phyloP scores from a whole-genome alignment of 2,888 invertebrate genomes.

The Callimorpha dominula region DNA sequence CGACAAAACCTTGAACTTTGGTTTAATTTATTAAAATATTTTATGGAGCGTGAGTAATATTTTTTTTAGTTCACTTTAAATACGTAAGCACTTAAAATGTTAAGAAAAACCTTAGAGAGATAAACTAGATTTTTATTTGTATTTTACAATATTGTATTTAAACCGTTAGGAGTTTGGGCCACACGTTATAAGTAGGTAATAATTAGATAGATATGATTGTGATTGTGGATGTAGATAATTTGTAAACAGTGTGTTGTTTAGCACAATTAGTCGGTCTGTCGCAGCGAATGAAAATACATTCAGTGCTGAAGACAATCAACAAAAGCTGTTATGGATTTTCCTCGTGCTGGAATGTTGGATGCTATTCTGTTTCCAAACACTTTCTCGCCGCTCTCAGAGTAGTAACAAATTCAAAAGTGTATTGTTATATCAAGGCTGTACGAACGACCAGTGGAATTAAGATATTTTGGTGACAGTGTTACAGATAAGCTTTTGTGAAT shows the following conservation, averaged over 20 bases:
- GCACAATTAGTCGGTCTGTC: conserved; percentile 67
- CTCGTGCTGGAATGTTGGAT: conserved; percentile 69
- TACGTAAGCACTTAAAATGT: background rate
- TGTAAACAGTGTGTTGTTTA: conserved; percentile 78
- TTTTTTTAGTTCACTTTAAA: too few relatives aligned
- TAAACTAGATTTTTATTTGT: background rate
- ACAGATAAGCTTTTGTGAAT: conserved; percentile 22
- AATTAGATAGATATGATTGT: conserved; percentile 68
- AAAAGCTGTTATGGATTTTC: conserved; percentile 75
- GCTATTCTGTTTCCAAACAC: conserved; percentile 55
- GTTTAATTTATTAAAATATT: too few relatives aligned
- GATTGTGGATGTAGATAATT: conserved; percentile 78
- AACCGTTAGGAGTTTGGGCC: background rate
- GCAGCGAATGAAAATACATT: conserved; percentile 70
- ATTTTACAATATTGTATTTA: background rate
- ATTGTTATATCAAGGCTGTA: conserved; percentile 22
- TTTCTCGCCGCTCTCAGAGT: conserved; percentile 33
- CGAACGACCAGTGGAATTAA: conserved; percentile 18
- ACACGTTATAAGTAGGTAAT: conserved; percentile 52
- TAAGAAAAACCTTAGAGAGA: background rate
- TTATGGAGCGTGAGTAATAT: too few relatives aligned
- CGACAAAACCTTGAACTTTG: too few relatives aligned
- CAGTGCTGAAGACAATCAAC: conserved; percentile 68
- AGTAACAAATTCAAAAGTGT: conserved; percentile 25
- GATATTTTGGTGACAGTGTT: conserved; percentile 24